phyloP scores from a whole-genome alignment of 2,888 invertebrate genomes.

The Macrosiphum euphorbiae region DNA sequence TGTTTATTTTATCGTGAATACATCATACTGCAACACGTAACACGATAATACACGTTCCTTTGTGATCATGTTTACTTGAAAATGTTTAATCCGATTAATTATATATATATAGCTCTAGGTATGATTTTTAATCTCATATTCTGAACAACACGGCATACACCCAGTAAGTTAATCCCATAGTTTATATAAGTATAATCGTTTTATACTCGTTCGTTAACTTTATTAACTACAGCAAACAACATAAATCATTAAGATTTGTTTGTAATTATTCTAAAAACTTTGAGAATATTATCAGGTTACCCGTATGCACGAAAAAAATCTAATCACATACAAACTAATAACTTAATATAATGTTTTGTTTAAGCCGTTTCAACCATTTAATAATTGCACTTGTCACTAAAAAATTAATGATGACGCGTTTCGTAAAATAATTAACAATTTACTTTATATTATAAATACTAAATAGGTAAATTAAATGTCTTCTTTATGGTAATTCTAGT shows the following conservation, averaged over 20 bases:
- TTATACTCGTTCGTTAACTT: slow-evolving; percentile 6
- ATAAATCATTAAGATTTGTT: slow-evolving; percentile 17
- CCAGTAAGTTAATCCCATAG: background rate
- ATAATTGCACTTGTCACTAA: background rate
- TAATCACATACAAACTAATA: background rate
- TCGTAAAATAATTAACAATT: too few relatives aligned
- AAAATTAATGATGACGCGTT: background rate
- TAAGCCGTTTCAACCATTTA: background rate
- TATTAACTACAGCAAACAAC: background rate
- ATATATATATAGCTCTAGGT: background rate
- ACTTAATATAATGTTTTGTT: background rate
- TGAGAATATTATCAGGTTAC: background rate
- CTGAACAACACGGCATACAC: background rate
- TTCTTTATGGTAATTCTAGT: background rate
- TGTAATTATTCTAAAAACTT: background rate
- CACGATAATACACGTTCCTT: background rate
- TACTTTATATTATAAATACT: background rate
- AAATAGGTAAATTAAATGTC: background rate
- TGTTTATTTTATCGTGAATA: slow-evolving; percentile 4
- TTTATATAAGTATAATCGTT: background rate
- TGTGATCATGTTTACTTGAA: background rate
- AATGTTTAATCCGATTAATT: slow-evolving; percentile 31
- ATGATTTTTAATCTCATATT: slow-evolving; percentile 5
- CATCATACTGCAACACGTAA: background rate
- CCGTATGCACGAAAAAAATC: background rate